phyloP scores from a whole-genome alignment of 2,797 vertebrate genomes.

The Premnoplex brunnescens region DNA sequence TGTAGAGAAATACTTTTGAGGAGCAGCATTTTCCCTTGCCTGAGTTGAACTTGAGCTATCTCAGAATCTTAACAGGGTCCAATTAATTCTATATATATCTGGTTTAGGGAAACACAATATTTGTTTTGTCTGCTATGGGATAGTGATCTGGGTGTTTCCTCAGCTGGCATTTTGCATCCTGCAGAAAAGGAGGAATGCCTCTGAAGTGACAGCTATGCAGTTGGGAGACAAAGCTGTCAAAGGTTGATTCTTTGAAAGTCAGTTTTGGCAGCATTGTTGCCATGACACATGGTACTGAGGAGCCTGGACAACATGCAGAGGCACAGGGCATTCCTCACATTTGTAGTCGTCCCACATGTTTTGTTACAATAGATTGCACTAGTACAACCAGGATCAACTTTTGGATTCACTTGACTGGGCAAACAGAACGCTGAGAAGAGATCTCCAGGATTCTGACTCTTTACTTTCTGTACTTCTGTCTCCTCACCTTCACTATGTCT shows the following conservation, averaged over 20 bases:
- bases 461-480: neutral
- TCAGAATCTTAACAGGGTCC: neutral
- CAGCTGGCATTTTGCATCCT: conserved; percentile 24
- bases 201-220: conserved; percentile 23
- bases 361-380: neutral
- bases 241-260: conserved; percentile 52
- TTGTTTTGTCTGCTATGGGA: conserved; percentile 8
- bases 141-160: conserved; percentile 11
- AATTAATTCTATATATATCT: conserved; percentile 15
- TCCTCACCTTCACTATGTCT: neutral
- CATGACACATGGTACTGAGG: neutral
- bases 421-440: neutral
- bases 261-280: conserved; percentile 54
- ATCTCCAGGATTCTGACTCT: neutral
- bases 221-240: conserved; percentile 21
- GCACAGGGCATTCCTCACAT: conserved; percentile 31
- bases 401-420: neutral
- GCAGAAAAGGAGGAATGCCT: conserved; percentile 53
- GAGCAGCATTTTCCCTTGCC: neutral
- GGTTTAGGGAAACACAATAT: conserved; percentile 6
- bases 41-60: neutral
- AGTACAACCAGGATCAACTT: neutral
- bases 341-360: conserved; percentile 10
- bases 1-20: neutral
- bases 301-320: conserved; percentile 19